phyloP scores from a whole-genome alignment of 2,797 vertebrate species.

The Leptoclinus maculatus region DNA sequence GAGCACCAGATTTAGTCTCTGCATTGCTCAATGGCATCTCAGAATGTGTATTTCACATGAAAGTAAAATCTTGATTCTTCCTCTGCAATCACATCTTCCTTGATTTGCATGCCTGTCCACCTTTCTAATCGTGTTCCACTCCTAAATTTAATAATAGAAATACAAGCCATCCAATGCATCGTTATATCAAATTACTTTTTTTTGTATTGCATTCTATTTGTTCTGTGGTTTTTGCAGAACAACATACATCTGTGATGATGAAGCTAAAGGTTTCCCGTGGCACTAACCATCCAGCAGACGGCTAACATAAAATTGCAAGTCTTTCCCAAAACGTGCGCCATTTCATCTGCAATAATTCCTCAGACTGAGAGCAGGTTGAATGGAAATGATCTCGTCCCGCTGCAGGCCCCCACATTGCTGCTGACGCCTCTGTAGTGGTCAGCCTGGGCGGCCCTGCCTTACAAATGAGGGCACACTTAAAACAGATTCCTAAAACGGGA shows the following conservation, averaged over 20 bases:
- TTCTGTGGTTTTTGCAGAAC: background rate
- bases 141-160: background rate
- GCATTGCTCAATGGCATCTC: background rate
- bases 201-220: background rate
- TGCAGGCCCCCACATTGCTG: slow-evolving; percentile 7
- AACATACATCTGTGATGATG: background rate
- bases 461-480: slow-evolving; percentile 32
- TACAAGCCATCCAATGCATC: background rate
- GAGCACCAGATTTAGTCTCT: background rate
- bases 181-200: background rate
- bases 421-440: slow-evolving; percentile 55
- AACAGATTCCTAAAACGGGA: slow-evolving; percentile 47
- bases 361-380: slow-evolving; percentile 4
- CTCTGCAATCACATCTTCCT: background rate
- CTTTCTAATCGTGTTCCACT: background rate
- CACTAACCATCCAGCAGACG: background rate
- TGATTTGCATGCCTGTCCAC: background rate
- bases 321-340: background rate
- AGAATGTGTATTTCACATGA: slow-evolving; percentile 2
- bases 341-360: background rate
- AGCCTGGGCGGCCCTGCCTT: slow-evolving; percentile 40
- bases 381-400: background rate
- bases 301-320: background rate
- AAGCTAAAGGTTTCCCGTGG: background rate
- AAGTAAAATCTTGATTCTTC: background rate